Base-by-base conservation (phyloP, 1,140 invertebrate species). In the Araneus ventricosus region DNA sequence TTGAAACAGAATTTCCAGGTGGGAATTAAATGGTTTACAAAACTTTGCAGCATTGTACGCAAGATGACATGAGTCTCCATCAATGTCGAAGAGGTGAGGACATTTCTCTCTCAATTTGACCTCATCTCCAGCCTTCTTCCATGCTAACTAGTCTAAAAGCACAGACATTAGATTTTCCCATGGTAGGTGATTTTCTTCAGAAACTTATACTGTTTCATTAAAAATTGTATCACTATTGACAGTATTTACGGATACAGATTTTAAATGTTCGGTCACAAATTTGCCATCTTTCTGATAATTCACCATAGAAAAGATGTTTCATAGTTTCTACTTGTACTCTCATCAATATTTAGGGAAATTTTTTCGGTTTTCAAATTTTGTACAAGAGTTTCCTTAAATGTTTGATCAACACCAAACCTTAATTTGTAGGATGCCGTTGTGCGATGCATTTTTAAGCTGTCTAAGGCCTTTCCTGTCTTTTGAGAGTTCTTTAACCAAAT, bases 31-130 rank as follows among this genome's bases (percentile, higher is more conserved):
- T 30, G 94, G 94, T 7, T 93, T 90, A 63, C 94, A 94, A 93
- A 95, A 94, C 24, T 41, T 94, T 0, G 93, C 22, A 45, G 94
- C 93, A 93, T 94, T 95, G 41, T 95, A 94, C 0, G 94, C 86
- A 86, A 95, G 94, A 70, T 95, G 95, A 37, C 94, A 94, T 1
- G 94, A 88, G 88, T 95, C 94, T 5, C 94, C 94, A 94, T 95
- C 94, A 39, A 95, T 94, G 84, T 95, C 94, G 8, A 95, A 41
- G 0, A 95, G 93, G 80, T 95, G 94, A 8, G 87, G 90, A 24
- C 94, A 93, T 57, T 90, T 94, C 57, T 89, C 30, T 61, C n/a
- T n/a, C n/a, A n/a, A n/a, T n/a, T n/a, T n/a, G n/a, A n/a, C n/a
- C n/a, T n/a, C n/a, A n/a, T n/a, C n/a, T n/a, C n/a, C n/a, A n/a